phyloP scores from a whole-genome alignment of 2,888 invertebrate species.

The Pyrrhia umbra region DNA sequence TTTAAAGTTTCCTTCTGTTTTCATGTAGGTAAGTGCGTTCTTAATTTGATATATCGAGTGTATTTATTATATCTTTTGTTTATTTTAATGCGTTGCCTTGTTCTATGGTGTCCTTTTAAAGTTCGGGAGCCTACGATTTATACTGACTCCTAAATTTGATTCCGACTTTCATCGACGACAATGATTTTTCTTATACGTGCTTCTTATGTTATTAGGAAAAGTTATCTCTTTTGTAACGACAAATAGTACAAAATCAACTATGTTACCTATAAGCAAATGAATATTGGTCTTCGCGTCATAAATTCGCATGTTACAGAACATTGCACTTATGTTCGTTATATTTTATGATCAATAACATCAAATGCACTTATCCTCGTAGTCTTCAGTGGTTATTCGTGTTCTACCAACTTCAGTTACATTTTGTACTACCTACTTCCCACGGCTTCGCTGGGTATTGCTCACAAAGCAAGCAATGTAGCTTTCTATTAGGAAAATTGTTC shows the following conservation, averaged over 20 bases:
- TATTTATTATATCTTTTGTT: neutral
- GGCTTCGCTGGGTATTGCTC: neutral
- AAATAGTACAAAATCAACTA: neutral
- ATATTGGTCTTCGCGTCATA: neutral
- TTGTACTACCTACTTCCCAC: neutral
- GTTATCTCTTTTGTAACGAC: no score
- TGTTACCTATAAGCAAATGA: neutral
- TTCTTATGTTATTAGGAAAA: no score
- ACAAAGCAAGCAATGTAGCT: no score
- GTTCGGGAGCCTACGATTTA: neutral
- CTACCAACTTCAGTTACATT: conserved; percentile 14
- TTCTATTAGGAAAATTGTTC: no score
- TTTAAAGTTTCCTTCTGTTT: neutral
- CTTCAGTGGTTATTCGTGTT: conserved; percentile 14
- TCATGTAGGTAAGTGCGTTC: neutral
- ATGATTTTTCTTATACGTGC: no score
- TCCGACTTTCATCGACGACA: neutral
- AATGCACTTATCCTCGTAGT: conserved; percentile 17
- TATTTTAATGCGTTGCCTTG: neutral
- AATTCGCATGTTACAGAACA: neutral
- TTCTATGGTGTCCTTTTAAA: neutral
- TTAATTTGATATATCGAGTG: neutral
- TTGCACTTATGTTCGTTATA: conserved; percentile 2
- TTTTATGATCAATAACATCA: conserved; percentile 11
- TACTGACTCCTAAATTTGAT: neutral